Conservation (phyloP, 2,797 vertebrate genomes). For the Hozukius guyotensis region DNA sequence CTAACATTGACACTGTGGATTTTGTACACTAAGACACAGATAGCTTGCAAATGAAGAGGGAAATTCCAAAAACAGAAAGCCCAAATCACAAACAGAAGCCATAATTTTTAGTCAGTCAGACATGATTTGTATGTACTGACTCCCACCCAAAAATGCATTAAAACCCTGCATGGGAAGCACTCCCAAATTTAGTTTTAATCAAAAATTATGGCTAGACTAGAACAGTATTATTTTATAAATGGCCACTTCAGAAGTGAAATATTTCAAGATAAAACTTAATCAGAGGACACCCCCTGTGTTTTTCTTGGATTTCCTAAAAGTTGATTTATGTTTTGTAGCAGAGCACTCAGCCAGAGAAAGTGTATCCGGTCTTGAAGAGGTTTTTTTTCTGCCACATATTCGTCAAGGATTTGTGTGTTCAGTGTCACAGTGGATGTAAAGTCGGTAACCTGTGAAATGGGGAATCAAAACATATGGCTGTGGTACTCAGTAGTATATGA, state of each 20-base stretch:
- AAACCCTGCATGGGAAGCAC: neutral
- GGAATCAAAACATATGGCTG: neutral
- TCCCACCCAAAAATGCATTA: neutral
- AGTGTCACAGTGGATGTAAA: neutral
- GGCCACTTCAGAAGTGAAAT: neutral
- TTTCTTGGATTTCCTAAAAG: neutral
- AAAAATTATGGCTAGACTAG: neutral
- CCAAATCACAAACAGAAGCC: neutral
- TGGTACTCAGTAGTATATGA: neutral
- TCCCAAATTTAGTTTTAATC: constrained; percentile 11
- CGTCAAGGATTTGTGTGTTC: neutral
- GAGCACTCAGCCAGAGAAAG: neutral
- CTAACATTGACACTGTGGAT: neutral
- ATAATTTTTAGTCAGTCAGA: neutral
- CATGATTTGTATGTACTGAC: constrained; percentile 1
- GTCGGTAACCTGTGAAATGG: neutral
- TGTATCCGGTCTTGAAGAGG: neutral
- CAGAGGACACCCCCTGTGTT: neutral
- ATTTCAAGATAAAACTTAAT: neutral
- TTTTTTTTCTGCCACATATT: neutral
- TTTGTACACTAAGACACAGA: neutral
- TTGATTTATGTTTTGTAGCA: neutral
- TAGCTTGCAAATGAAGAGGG: neutral
- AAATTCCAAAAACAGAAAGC: neutral
- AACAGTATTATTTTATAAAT: neutral